Evolutionary conservation across 2,888 invertebrate species (phyloP), one percentile per base, ranked within the genome.

Genomic region (Caenorhabditis sulstoni): DNA sequence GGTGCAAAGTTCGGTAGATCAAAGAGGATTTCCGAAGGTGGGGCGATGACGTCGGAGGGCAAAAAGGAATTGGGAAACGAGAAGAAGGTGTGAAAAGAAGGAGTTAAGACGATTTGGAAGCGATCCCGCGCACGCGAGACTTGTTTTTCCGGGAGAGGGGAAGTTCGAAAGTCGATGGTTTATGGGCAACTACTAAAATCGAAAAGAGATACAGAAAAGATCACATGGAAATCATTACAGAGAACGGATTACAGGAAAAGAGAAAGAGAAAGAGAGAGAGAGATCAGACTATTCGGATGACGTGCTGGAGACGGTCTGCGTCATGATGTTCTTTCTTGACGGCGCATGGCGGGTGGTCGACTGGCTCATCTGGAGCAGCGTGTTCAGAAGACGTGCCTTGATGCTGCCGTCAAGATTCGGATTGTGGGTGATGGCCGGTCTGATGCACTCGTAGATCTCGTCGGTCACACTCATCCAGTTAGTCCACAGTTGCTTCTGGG

Each of bases 401-500:
- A 68, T 74, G 14, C 23, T 79, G 79, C 86, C 84, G 2, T 75
- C 58, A 7, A 86, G 22, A 18, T 75, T 73, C 8, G 47, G 59
- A 41, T 85, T 86, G 57, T 85, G 83, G 9, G 82, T 83, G 50
- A 86, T 83, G 5, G 85, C 67, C 8, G 79, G 80, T 58, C 82
- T 85, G 29, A 85, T 67, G 47, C 78, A 81, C 23, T 50, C 47
- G 62, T 85, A 86, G 37, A 86, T 86, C 61, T 85, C 84, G 67
- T 86, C 86, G 44, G 73, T 78, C 7, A 84, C 44, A 41, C 67
- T 70, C 35, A 85, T 85, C 67, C 83, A 83, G n/a, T 81, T 80
- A 22, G 84, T 52, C 86, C 86, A 86, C 14, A 86, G 66, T 8
- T 81, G 79, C 9, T 79, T 35, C 53, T 85, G 84, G 18, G 79